These are phyloP conservation scores for Stomorhina lunata DNA, from an alignment of 2,888 invertebrate species.

Conservation along the genomic window DNA sequence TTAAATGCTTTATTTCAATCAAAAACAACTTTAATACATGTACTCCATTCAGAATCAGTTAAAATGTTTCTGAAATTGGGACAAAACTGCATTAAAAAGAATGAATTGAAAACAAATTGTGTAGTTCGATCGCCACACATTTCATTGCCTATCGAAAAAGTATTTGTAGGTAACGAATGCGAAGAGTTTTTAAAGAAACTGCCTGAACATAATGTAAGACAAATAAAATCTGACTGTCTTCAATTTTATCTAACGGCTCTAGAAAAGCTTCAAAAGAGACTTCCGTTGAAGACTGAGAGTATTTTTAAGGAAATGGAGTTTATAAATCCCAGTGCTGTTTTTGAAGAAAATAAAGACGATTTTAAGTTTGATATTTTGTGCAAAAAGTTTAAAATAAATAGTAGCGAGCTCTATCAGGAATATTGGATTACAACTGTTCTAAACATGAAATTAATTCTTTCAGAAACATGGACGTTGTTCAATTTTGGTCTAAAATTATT, in stretches of 20 bases:
- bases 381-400: neutral
- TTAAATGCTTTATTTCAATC: constrained; percentile 51
- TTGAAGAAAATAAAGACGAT: neutral
- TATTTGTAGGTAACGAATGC: constrained; percentile 21
- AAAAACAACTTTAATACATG: too few species aligned
- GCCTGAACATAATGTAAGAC: neutral
- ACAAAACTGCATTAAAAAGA: constrained; percentile 29
- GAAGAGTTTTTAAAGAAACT: constrained; percentile 22
- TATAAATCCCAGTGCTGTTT: neutral
- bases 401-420: neutral
- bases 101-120: constrained; percentile 45
- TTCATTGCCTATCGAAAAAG: constrained; percentile 17
- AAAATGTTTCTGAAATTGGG: too few species aligned
- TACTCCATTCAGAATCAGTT: too few species aligned
- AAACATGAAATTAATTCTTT: neutral
- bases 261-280: neutral
- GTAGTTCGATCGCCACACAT: constrained; percentile 43
- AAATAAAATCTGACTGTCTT: constrained; percentile 30
- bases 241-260: constrained; percentile 19
- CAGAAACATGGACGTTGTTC: neutral
- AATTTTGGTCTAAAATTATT: neutral
- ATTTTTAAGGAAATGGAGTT: constrained; percentile 7
- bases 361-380: constrained; percentile 2
- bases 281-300: neutral
- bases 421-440: constrained; percentile 13